phyloP scores from a whole-genome alignment of 1,140 invertebrate species.

The Drosophila nasuta region DNA sequence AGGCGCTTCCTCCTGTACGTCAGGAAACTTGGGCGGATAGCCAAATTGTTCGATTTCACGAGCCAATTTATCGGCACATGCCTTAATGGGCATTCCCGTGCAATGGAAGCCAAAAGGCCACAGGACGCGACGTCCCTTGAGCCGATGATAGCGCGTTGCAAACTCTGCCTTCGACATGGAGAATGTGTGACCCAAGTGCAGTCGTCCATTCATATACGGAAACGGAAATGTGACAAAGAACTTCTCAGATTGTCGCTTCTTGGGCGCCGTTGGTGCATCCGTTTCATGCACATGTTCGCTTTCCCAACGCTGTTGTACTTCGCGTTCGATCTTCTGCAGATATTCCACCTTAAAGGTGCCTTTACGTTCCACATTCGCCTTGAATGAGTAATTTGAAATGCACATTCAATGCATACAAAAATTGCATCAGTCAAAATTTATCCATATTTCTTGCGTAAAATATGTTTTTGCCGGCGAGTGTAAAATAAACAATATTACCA shows the following conservation, averaged over 20 bases:
- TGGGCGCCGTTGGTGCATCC: constrained; percentile 89
- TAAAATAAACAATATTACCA: background rate
- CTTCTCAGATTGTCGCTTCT: constrained; percentile 90
- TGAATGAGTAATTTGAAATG: constrained; percentile 11
- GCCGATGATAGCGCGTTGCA: constrained; percentile 94
- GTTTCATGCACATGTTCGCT: constrained; percentile 91
- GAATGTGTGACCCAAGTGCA: constrained; percentile 99
- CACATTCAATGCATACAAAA: constrained; percentile 3
- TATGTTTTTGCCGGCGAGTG: background rate
- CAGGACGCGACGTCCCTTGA: constrained; percentile 95
- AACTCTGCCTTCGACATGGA: constrained; percentile 99
- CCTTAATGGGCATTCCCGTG: constrained; percentile 98
- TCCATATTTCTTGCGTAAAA: background rate
- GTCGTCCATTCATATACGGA: constrained; percentile 99
- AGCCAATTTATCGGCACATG: constrained; percentile 98
- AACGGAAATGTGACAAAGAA: constrained; percentile 98
- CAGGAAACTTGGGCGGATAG: constrained; percentile 96
- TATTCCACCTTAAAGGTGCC: constrained; percentile 97
- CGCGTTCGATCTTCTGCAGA: constrained; percentile 93
- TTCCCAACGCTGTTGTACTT: constrained; percentile 94
- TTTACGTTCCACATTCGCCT: constrained; percentile 89
- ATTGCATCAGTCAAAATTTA: constrained; percentile 36
- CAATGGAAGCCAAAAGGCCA: constrained; percentile 99
- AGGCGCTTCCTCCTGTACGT: constrained; percentile 86
- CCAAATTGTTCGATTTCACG: constrained; percentile 97